A percentile compares a stretch with the other conserved stretches of the same genome.
These are phyloP conservation scores for Camponotus pennsylvanicus DNA, from an alignment of 1,140 invertebrate species.

Conservation along the genomic window DNA sequence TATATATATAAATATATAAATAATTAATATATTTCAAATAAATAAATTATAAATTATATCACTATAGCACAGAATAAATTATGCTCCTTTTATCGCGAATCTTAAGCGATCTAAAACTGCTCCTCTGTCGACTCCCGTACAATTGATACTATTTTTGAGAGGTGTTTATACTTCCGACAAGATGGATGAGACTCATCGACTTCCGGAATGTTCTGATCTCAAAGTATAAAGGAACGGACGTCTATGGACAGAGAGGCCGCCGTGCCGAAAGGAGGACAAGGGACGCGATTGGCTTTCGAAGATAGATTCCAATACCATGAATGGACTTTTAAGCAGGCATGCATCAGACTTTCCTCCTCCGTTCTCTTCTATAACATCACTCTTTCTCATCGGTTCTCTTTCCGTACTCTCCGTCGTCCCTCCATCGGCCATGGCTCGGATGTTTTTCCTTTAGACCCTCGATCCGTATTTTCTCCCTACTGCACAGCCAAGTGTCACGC, in stretches of 20 bases:
- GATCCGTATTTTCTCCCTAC: slow-evolving; percentile 38
- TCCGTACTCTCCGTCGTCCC: slow-evolving; percentile 28
- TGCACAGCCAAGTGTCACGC: background rate
- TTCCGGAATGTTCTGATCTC: slow-evolving; percentile 57
- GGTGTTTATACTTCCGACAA: slow-evolving; percentile 50
- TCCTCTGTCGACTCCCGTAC: background rate
- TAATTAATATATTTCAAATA: too few species aligned
- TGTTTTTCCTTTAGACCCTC: slow-evolving; percentile 59
- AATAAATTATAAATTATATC: background rate
- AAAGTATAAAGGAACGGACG: slow-evolving; percentile 48
- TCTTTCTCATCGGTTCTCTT: slow-evolving; percentile 10
- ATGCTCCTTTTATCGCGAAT: background rate
- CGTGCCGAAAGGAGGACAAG: slow-evolving; percentile 66
- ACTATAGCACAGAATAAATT: too few species aligned
- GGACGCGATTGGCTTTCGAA: slow-evolving; percentile 70
- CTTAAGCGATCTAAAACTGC: slow-evolving; percentile 26
- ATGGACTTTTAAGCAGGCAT: slow-evolving; percentile 76
- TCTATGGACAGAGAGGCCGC: background rate
- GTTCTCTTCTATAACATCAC: slow-evolving; percentile 52
- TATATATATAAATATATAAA: background rate
- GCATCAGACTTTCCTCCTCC: slow-evolving; percentile 60
- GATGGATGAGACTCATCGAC: slow-evolving; percentile 54
- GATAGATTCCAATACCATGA: slow-evolving; percentile 73
- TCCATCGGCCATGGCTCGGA: slow-evolving; percentile 12
- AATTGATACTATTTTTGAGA: slow-evolving; percentile 47